Conservation (phyloP, 2,113 vertebrate genomes). For the Columbina picui region DNA sequence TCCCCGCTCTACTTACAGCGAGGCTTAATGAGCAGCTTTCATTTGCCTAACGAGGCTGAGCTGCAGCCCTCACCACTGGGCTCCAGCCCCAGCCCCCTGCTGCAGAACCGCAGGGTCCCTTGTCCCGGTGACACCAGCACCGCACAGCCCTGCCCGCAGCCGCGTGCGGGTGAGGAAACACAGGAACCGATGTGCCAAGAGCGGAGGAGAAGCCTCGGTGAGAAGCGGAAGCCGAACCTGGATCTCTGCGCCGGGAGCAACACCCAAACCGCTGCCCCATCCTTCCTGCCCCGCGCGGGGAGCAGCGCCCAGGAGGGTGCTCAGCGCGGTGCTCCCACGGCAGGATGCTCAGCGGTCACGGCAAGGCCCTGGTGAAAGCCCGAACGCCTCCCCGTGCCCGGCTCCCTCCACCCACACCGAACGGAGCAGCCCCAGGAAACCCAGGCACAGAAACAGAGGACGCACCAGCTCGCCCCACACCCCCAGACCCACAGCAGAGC, state of each 20-base stretch:
- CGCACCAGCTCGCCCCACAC: background rate
- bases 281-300: background rate
- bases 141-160: too few species aligned
- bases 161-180: background rate
- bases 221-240: background rate
- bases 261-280: background rate
- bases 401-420: rapidly evolving
- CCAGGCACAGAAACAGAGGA: background rate
- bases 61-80: background rate
- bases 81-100: too few species aligned
- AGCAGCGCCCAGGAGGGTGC: rapidly evolving
- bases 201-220: background rate
- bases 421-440: background rate
- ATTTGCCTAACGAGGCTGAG: background rate
- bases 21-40: background rate
- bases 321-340: too few species aligned
- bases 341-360: too few species aligned
- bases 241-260: background rate
- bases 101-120: too few species aligned
- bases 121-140: too few species aligned
- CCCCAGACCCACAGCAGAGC: too few species aligned
- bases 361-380: background rate
- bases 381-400: rapidly evolving
- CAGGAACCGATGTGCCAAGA: background rate
- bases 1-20: background rate